Base-by-base conservation (phyloP, 2,797 vertebrate species). In the Acanthornis magna region DNA sequence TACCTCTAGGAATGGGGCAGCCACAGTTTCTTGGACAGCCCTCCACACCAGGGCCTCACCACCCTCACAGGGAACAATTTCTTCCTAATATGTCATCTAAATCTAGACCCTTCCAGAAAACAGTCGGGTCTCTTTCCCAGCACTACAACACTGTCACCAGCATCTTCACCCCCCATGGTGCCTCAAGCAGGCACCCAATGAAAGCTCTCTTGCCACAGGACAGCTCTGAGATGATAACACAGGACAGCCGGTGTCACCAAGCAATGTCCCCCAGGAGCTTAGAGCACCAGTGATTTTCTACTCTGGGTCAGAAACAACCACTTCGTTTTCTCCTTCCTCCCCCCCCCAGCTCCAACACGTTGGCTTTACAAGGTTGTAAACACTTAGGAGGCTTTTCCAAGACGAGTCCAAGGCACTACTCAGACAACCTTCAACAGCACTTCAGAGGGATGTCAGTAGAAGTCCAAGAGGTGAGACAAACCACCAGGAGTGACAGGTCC, bases 401-500 rank as follows among this genome's bases (percentile, higher is more conserved):
- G 11, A 18, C 1, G 18, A 29, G n/a, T 6, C 42, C 26, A 32
- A 32, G 60, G 8, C 36, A 21, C 63, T 30, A 22, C 34, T 57
- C 42, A 7, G 29, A n/a, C 23, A 65, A 40, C 58, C 43, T 60
- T 23, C 71, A 40, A 27, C 30, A 77, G 57, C 43, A 34, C 18
- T 36, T 70, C 54, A 27, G 51, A 81, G 13, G 16, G 20, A 34
- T 10, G 12, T 8, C 55, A 77, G 50, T 54, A 74, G 17, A 85
- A 73, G 26, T 20, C 54, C 27, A 34, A 32, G 50, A 40, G 48
- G 51, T 30, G 38, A 72, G 34, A n/a, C 32, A 53, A 88, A 50
- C 54, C 47, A n/a, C 13, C 13, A 12, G 0, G 0, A 85, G 34
- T 16, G 66, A 47, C 23, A 15, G 17, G 17, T n/a, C 53, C 32